Base-by-base conservation (phyloP, 2,888 invertebrate genomes). In the Drosophila peninsularis region DNA sequence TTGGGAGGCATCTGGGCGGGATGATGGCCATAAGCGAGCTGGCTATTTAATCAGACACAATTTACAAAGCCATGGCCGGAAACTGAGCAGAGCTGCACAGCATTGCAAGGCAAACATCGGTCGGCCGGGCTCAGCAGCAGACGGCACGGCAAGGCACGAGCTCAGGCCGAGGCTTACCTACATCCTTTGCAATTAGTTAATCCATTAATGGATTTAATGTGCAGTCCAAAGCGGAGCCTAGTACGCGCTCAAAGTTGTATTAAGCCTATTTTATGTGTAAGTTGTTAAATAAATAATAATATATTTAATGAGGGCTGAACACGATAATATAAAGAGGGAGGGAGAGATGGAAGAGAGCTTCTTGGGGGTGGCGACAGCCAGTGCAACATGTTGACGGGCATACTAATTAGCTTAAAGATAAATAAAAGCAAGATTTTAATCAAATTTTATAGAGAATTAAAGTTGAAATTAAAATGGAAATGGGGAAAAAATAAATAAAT, bases 1-100 rank as follows among this genome's bases (percentile, higher is more conserved):
- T 17, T n/a, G 24, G 52, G 39, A n/a, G 5, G 30, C 39, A 10
- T 6, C 11, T 30, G 53, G 53, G 19, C 13, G 37, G 41, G 19
- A 54, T 13, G 30, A 14, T 41, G 54, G 30, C 41, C 17, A 30
- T 41, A 30, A 41, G 32, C 41, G 41, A 19, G 54, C 19, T 41
- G 39, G 19, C 54, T 19, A 41, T 54, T 54, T 36, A 54, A 54
- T 54, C 54, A 54, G 41, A 41, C 54, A 54, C 41, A 30, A 41
- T 54, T 54, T 27, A 13, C 52, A 34, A 27, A 37, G 37, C 24
- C 37, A 17, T 10, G 5, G 32, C 34, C 34, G 36, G 21, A 50
- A 36, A 6, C 50, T n/a, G 21, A 37, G n/a, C 54, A 13, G 6
- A 37, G 13, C 39, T 41, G 39, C 27, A 32, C 13, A 14, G 14